Evolutionary conservation across 2,888 invertebrate genomes (phyloP), one percentile per base, ranked within the genome.

Genomic region (Mimachlamys varia): DNA sequence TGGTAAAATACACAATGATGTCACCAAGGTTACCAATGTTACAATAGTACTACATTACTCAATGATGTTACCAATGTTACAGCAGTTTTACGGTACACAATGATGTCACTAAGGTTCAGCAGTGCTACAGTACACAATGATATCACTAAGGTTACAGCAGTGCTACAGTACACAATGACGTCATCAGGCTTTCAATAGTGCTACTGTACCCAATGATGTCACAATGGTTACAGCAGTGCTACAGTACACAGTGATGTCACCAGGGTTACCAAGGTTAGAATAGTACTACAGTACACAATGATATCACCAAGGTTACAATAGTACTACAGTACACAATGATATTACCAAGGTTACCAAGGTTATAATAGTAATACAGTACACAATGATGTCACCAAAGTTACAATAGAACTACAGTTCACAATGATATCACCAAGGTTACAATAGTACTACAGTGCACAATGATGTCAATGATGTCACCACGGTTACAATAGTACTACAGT

Each of bases 101-200:
- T 22, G n/a, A 17, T 33, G 53, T 33, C 27, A 89, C 49, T 19
- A 62, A 88, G 53, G 37, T 88, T n/a, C 19, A 19, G 49, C 22
- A 49, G 27, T 90, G n/a, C 37, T 33, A 50, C 37, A 76, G 17
- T 76, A 62, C 53, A 91, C 38, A 90, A 37, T 55, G 50, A 58
- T 58, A 3, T 19, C 58, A 58, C 22, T n/a, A n/a, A n/a, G 58
- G n/a, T 58, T 19, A 1, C 1, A 2, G 1, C 15, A 44, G 44
- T 44, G 7, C 44, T 44, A 44, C 44, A 44, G 44, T 44, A n/a
- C n/a, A n/a, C n/a, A n/a, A n/a, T n/a, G n/a, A n/a, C n/a, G n/a
- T n/a, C n/a, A n/a, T n/a, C n/a, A n/a, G n/a, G n/a, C n/a, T n/a
- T n/a, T n/a, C n/a, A n/a, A n/a, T n/a, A n/a, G n/a, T n/a, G n/a